Evolutionary conservation across 1,140 invertebrate genomes (phyloP), one percentile per base, ranked within the genome.

Genomic region (Bombus sibiricus): DNA sequence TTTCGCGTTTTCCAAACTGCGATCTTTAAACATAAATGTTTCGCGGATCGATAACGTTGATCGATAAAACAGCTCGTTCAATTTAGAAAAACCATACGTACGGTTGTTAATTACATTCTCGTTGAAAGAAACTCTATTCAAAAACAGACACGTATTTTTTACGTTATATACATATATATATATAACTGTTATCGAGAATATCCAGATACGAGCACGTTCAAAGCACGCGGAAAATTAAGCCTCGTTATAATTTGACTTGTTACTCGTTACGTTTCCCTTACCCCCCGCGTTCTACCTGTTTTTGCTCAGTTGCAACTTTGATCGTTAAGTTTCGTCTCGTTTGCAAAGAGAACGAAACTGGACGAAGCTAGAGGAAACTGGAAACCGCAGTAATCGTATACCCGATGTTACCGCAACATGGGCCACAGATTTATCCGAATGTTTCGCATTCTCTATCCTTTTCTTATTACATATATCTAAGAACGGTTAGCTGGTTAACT

Each of bases 341-440:
- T 74, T 73, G n/a, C 13, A 82, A 74, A 62, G 34, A 32, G 79
- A 32, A 25, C 37, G 9, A 72, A 81, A 5, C 57, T 62, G 69
- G n/a, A 77, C 59, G 34, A 83, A 81, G 10, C 57, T 62, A 39
- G 13, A 77, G 34, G 34, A 83, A 39, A 53, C 13, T 83, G 37
- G 53, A 69, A 88, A 68, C 69, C 79, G 74, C 80, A 71, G 75
- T 75, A 69, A 69, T 79, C 47, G 47, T 53, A 53, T 66, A 34
- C 47, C 15, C 59, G 57, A 83, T 84, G 64, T 84, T 75, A 73
- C 64, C 41, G 39, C 75, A 57, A 68, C 34, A 37, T 53, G 66
- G n/a, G 66, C 34, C 59, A 59, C 64, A 47, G 18, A 47, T 64
- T 34, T 74, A 28, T 39, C 32, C 32, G 6, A 5, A 39, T 39